Percentiles rank a stretch among this genome's conserved stretches.
Evolutionary conservation across 1,140 invertebrate species (phyloP).

Genomic region (Cydia pomonella): DNA sequence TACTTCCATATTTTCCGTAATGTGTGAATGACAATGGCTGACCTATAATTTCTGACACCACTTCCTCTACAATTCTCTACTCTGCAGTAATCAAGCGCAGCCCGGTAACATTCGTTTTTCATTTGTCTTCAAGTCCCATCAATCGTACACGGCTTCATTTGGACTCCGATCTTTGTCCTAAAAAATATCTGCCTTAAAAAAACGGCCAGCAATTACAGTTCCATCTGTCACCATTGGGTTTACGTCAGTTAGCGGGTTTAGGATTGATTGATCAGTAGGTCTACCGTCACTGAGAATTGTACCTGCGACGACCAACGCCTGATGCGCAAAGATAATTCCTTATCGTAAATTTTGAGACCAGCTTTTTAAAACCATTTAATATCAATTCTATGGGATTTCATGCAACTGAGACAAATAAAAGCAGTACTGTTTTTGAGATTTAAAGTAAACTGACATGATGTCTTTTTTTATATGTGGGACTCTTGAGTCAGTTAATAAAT

Average conservation of each 20-base stretch:
- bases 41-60: not conserved
- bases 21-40: not conserved
- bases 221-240: conserved; percentile 66
- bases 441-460: too few species aligned
- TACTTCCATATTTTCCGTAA: not conserved
- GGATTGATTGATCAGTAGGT: conserved; percentile 64
- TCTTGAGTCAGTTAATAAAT: too few species aligned
- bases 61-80: conserved; percentile 26
- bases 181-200: conserved; percentile 45
- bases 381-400: too few species aligned
- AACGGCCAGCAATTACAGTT: conserved; percentile 61
- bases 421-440: too few species aligned
- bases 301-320: conserved; percentile 25
- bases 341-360: not conserved
- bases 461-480: too few species aligned
- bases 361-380: too few species aligned
- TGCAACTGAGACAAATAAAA: too few species aligned
- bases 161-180: conserved; percentile 50
- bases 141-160: conserved; percentile 58
- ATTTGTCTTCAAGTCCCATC: conserved; percentile 61
- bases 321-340: not conserved
- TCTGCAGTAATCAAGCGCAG: conserved; percentile 48
- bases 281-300: conserved; percentile 35
- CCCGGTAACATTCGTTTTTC: conserved; percentile 55
- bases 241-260: conserved; percentile 54